These are phyloP conservation scores for Cephalotes varians DNA, from an alignment of 2,888 invertebrate genomes.

Conservation along the genomic window DNA sequence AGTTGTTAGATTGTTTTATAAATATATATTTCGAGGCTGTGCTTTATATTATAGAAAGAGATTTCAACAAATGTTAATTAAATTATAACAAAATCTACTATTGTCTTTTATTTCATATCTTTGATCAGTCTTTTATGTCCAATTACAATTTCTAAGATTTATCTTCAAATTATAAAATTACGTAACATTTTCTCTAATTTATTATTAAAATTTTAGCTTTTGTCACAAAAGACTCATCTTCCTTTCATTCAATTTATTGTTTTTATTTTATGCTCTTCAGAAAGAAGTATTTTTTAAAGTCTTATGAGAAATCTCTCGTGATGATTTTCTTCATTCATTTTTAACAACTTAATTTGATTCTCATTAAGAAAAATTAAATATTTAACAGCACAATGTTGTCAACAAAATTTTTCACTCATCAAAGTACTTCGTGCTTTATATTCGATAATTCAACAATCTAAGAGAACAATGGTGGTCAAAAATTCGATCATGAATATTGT, in stretches of 20 bases:
- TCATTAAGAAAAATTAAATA: background rate
- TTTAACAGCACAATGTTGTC: background rate
- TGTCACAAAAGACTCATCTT: background rate
- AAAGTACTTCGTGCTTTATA: conserved; percentile 17
- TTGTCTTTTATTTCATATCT: background rate
- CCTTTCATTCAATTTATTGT: background rate
- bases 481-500: background rate
- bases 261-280: background rate
- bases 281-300: background rate
- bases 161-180: background rate
- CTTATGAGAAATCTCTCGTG: background rate
- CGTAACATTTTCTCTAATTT: too few relatives aligned
- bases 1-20: background rate
- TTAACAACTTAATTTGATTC: background rate
- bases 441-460: background rate
- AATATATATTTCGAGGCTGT: background rate
- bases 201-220: background rate
- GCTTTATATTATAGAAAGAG: background rate
- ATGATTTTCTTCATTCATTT: background rate
- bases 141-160: background rate
- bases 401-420: background rate
- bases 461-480: background rate
- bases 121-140: background rate
- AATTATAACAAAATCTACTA: conserved; percentile 1
- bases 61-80: background rate